phyloP scores from a whole-genome alignment of 2,888 invertebrate species.

The Limenitis camilla region DNA sequence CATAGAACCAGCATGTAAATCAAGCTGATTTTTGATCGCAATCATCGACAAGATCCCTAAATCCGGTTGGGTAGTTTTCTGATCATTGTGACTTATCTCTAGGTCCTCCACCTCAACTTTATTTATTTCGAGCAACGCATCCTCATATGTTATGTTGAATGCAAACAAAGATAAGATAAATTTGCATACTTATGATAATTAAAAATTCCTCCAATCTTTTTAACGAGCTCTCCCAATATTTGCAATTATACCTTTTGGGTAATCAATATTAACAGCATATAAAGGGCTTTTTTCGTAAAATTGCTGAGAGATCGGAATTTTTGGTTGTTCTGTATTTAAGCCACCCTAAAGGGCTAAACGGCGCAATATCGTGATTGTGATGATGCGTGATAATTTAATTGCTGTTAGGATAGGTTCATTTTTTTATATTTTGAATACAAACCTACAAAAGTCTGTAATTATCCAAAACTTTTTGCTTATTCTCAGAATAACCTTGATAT shows the following conservation, averaged over 20 bases:
- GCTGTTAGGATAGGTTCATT: conserved; percentile 34
- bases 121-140: no score
- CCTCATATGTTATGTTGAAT: neutral
- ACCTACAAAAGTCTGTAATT: no score
- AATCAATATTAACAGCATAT: conserved; percentile 9
- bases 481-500: no score
- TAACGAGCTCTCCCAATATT: conserved; percentile 3
- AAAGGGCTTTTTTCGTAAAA: conserved; percentile 3
- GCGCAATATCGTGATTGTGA: conserved; percentile 35
- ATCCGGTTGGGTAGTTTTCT: no score
- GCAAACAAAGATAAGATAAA: neutral
- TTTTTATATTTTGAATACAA: no score
- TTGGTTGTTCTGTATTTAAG: conserved; percentile 16
- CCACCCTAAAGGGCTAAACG: conserved; percentile 18
- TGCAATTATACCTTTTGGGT: conserved; percentile 3
- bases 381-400: conserved; percentile 66
- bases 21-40: no score
- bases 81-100: no score
- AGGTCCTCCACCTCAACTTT: no score
- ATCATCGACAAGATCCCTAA: no score
- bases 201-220: conserved; percentile 1
- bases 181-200: conserved; percentile 1
- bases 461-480: no score
- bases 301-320: conserved; percentile 7
- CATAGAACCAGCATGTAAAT: no score